Percentiles rank a stretch among this genome's conserved stretches.
Evolutionary conservation across 2,797 vertebrate genomes (phyloP).

Genomic region (Poeciliopsis gracilis): DNA sequence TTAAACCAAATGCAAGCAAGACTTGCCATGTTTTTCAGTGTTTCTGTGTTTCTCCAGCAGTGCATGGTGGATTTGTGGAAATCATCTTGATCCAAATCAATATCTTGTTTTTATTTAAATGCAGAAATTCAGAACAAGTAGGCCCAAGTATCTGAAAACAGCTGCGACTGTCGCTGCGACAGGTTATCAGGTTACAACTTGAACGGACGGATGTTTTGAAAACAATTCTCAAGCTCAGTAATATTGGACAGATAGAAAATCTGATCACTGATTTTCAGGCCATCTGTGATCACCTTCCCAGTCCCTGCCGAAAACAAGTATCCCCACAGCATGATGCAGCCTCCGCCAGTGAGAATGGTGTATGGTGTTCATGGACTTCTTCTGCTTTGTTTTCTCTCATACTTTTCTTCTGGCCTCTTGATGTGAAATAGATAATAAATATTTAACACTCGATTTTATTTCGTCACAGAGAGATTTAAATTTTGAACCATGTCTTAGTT

Average conservation of each 20-base stretch:
- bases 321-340: slow-evolving; percentile 1
- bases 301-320: background rate
- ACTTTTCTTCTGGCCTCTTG: background rate
- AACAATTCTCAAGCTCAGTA: no score
- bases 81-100: background rate
- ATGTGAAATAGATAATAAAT: background rate
- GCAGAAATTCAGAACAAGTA: background rate
- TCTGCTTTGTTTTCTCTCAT: background rate
- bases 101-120: background rate
- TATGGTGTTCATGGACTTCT: background rate
- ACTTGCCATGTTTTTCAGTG: background rate
- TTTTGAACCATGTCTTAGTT: background rate
- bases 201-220: background rate
- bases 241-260: background rate
- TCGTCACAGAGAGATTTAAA: background rate
- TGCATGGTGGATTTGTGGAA: background rate
- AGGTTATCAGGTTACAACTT: background rate
- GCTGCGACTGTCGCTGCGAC: background rate
- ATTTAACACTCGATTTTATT: background rate
- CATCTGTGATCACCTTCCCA: no score
- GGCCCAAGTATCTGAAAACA: background rate
- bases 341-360: background rate
- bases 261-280: background rate
- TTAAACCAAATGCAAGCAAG: background rate
- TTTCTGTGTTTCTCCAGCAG: background rate